These are phyloP conservation scores for Diuraphis noxia DNA, from an alignment of 1,140 invertebrate species.

Conservation along the genomic window DNA sequence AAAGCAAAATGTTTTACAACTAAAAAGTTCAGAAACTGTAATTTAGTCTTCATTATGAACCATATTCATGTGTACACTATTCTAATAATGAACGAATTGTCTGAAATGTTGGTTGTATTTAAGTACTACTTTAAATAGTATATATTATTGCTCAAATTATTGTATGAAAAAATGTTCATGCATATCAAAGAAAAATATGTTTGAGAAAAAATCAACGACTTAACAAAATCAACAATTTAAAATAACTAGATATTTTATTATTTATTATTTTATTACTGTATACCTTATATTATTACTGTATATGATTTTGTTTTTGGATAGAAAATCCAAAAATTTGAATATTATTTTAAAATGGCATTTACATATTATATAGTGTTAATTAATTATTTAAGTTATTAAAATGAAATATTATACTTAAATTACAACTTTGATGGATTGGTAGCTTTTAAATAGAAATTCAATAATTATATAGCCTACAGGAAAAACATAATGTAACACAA, in stretches of 20 bases:
- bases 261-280: too few species aligned
- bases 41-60: not conserved
- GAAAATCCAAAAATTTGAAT: too few species aligned
- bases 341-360: too few species aligned
- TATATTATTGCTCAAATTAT: not conserved
- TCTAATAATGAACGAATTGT: slow-evolving; percentile 25
- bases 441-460: not conserved
- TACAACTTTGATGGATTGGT: not conserved
- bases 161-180: not conserved
- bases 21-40: not conserved
- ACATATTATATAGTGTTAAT: not conserved
- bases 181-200: not conserved
- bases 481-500: not conserved
- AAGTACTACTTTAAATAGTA: too few species aligned
- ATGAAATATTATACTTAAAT: not conserved
- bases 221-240: not conserved
- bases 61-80: not conserved
- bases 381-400: not conserved
- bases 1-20: not conserved
- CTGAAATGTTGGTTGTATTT: not conserved
- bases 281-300: too few species aligned
- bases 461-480: too few species aligned
- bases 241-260: not conserved
- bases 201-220: not conserved
- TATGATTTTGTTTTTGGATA: too few species aligned